Base-by-base conservation (phyloP, 2,113 vertebrate species). In the Gymnocephalus cernua region DNA sequence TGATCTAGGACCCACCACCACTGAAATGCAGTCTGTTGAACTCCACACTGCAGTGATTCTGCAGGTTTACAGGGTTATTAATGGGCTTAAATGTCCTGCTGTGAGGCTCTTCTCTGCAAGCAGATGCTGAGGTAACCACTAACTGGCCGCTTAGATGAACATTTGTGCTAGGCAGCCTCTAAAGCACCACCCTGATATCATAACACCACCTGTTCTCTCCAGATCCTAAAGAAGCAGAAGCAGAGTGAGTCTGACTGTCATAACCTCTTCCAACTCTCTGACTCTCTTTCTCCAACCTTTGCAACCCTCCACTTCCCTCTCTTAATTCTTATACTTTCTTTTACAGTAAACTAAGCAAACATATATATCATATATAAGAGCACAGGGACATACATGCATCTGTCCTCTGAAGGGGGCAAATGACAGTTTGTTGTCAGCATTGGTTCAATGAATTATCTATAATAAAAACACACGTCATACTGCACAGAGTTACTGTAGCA, bases 171-270 rank as follows among this genome's bases (percentile, higher is more conserved):
- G 77, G 74, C 83, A 82, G 86, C 83, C 88, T 85, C 88, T 70
- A 57, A 91, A 93, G 92, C 86, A 41, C 86, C 16, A 16, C 45
- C 6, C 84, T 77, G 80, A 88, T 88, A 91, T 90, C 87, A 91
- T 88, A 91, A 89, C 92, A 92, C 91, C 92, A 93, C 91, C 92
- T 93, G 92, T 90, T 92, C 86, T 81, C 82, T 76, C 75, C 84
- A 84, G 73, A 80, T 92, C 83, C 82, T 83, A 64, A 87, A 86
- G 85, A 89, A 62, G 64, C 86, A 86, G 85, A 89, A 62, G 64
- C 86, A 50, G 50, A 79, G 73, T 59, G 69, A 65, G 51, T 62
- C 57, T 50, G 78, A 65, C 84, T 74, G 66, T 86, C 65, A 62
- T 59, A 58, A 19, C 29, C 23, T 72, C 67, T 45, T 72, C 79